Percentiles rank a stretch among this genome's conserved stretches.
Conservation (phyloP, 2,113 vertebrate species). For the Felis catus region DNA sequence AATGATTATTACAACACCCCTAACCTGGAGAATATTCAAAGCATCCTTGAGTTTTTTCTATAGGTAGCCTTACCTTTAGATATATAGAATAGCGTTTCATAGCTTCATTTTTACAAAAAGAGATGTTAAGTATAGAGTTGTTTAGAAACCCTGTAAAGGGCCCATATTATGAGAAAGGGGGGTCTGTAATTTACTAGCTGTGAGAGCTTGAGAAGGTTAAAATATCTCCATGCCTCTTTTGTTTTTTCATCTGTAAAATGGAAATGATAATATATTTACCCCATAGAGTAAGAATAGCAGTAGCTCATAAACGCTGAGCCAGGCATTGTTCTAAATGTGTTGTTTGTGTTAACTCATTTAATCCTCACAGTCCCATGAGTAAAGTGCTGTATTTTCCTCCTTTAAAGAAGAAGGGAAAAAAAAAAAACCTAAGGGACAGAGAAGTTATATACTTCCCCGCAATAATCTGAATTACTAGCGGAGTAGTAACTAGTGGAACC, state of each 20-base stretch:
- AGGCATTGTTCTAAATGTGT: not conserved
- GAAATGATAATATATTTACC: slow-evolving; percentile 33
- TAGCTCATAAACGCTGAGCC: not conserved
- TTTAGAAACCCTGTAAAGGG: not conserved
- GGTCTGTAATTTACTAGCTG: slow-evolving; percentile 28
- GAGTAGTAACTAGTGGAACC: not conserved
- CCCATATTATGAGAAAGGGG: not conserved
- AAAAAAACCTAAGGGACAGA: not conserved
- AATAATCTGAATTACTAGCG: not conserved
- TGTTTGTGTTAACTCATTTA: not conserved
- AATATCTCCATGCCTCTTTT: not conserved
- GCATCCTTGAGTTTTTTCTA: not conserved
- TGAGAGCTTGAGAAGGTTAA: not conserved
- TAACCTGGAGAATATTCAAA: not conserved
- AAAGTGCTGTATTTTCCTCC: not conserved
- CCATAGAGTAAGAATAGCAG: not conserved
- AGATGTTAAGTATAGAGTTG: not conserved
- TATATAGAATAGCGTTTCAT: not conserved
- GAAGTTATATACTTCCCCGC: not conserved
- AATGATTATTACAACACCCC: not conserved
- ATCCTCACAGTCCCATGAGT: not conserved
- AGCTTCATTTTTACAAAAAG: slow-evolving; percentile 17
- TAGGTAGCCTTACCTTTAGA: not conserved
- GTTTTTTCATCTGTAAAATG: slow-evolving; percentile 31
- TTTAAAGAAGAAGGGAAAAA: not conserved